Conservation (phyloP, 2,797 vertebrate species). For the Sylvilagus floridanus region DNA sequence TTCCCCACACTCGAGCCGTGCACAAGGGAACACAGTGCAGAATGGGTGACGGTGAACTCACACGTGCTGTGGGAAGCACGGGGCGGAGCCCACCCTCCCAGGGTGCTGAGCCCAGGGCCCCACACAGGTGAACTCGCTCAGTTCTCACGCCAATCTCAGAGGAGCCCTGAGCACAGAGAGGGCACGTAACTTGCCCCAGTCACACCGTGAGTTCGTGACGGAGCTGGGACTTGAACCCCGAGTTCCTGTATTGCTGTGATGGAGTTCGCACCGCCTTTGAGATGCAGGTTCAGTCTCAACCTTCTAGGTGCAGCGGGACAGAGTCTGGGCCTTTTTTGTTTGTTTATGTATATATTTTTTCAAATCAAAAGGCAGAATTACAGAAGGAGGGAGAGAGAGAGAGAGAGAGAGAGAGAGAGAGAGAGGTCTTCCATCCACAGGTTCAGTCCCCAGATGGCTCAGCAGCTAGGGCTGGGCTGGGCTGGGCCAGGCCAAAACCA, state of each 20-base stretch:
- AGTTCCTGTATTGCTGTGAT: background rate
- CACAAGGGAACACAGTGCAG: too few relatives aligned
- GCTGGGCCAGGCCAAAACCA: too few relatives aligned
- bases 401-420: too few relatives aligned
- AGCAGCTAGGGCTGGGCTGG: too few relatives aligned
- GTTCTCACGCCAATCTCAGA: background rate
- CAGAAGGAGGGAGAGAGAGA: too few relatives aligned
- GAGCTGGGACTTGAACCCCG: background rate
- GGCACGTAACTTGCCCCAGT: background rate
- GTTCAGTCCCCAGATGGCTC: too few relatives aligned
- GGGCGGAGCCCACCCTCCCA: background rate
- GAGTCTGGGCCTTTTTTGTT: background rate
- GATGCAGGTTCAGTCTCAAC: background rate
- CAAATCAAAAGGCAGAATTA: too few relatives aligned
- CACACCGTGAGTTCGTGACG: background rate
- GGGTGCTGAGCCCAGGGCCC: background rate
- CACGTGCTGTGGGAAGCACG: too few relatives aligned
- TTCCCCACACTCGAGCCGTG: too few relatives aligned
- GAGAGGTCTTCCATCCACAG: too few relatives aligned
- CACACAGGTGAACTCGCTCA: background rate
- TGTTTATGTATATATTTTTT: too few relatives aligned
- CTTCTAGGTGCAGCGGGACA: background rate
- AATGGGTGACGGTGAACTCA: too few relatives aligned
- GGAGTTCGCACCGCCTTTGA: background rate
- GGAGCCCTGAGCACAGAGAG: background rate